These are phyloP conservation scores for Anguilla megastoma DNA, from an alignment of 2,797 vertebrate genomes.

Conservation along the genomic window DNA sequence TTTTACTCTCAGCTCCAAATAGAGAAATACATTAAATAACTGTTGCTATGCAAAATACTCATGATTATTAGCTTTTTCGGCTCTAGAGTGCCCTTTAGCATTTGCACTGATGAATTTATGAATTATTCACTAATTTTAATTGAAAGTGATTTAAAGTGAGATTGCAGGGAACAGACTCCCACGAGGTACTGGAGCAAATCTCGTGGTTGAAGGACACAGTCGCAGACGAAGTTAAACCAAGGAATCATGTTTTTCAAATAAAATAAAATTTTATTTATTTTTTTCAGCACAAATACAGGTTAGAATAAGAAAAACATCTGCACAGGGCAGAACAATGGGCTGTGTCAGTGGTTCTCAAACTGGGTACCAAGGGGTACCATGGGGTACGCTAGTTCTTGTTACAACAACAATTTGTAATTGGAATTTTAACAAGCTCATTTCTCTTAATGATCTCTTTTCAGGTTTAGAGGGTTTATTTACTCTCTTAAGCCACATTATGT, in stretches of 20 bases:
- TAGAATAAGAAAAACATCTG: not conserved
- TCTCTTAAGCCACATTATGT: too few relatives aligned
- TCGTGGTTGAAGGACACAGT: not conserved
- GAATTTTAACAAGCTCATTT: too few relatives aligned
- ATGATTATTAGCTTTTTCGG: too few relatives aligned
- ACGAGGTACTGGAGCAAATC: not conserved
- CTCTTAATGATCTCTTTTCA: too few relatives aligned
- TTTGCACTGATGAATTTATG: not conserved
- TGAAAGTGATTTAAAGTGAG: not conserved
- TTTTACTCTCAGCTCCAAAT: too few relatives aligned
- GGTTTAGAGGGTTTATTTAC: too few relatives aligned
- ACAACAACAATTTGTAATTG: too few relatives aligned
- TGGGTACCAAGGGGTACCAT: too few relatives aligned
- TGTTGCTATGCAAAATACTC: too few relatives aligned
- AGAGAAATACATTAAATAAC: too few relatives aligned
- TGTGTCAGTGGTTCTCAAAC: too few relatives aligned
- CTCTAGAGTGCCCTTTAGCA: not conserved
- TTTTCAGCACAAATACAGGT: not conserved
- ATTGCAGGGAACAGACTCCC: not conserved
- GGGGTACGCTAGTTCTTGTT: too few relatives aligned
- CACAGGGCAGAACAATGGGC: not conserved
- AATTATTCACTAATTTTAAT: not conserved
- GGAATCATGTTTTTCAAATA: not conserved
- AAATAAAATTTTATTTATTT: not conserved
- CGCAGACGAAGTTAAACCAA: not conserved